Base-by-base conservation (phyloP, 2,888 invertebrate genomes). In the Aphrophora alni region DNA sequence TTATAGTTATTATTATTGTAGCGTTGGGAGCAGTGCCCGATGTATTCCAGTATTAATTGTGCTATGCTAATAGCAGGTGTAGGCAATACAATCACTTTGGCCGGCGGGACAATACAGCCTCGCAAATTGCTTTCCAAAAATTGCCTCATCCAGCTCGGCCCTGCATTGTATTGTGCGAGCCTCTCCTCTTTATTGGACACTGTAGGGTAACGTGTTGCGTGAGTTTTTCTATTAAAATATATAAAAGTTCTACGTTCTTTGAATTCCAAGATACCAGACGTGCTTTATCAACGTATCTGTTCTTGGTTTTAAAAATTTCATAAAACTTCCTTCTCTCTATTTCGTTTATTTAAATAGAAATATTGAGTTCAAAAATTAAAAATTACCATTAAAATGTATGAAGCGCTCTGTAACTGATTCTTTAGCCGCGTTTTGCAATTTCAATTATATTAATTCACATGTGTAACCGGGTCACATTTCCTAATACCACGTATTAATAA, bases 61-160 rank as follows among this genome's bases (percentile, higher is more conserved):
- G 21, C 59, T 59, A 59, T 59, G 59, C 59, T 59, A 59, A 59
- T 59, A 59, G 59, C 59, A 59, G 59, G 59, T 59, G 59, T 17
- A 44, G 44, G 21, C 21, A 21, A n/a, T 59, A 59, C 59, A 59
- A 59, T 59, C 59, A 59, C 59, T 59, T 59, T 59, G 59, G 21
- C 44, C 5, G n/a, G 10, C 44, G 5, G 59, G 59, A 59, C 59
- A 59, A 59, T 59, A 14, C 44, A 14, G 59, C 7, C n/a, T 2
- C 21, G 12, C 21, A 59, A 59, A 59, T 59, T 59, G 59, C 59
- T 59, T 59, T 59, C 59, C 59, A 59, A 59, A 59, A 59, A 59
- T 59, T 59, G 59, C 59, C 59, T 33, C 33, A 8, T 33, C 33
- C 33, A 33, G 59, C 44, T 14, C 44, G 59, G 4, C 59, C 5